These are phyloP conservation scores for Caenorhabditis auriculariae DNA, from an alignment of 2,888 invertebrate genomes.

Conservation along the genomic window DNA sequence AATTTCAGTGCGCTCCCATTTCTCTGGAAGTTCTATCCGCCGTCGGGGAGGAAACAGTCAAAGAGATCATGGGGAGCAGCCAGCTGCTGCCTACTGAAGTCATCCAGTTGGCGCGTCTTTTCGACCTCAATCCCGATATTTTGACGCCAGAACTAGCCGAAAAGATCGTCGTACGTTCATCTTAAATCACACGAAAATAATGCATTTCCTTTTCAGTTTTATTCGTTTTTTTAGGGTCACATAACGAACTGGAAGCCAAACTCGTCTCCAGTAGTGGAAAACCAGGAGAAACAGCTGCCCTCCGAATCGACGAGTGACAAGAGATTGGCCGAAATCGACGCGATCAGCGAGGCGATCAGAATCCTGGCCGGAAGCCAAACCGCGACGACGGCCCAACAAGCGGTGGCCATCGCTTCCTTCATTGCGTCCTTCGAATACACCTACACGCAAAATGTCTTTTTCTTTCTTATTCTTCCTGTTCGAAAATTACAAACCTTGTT, in stretches of 20 bases:
- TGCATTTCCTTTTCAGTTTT: too few species aligned
- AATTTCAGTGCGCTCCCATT: slow-evolving; percentile 3
- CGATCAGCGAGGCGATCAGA: slow-evolving; percentile 7
- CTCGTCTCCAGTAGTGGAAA: not conserved
- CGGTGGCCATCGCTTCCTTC: slow-evolving; percentile 13
- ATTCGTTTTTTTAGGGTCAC: too few species aligned
- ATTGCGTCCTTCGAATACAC: slow-evolving; percentile 17
- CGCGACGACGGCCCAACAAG: slow-evolving; percentile 2
- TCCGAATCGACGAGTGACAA: not conserved
- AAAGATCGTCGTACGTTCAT: slow-evolving; percentile 8
- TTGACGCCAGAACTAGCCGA: slow-evolving; percentile 21
- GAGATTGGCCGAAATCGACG: not conserved
- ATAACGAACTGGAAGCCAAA: not conserved
- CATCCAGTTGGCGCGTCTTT: slow-evolving; percentile 14
- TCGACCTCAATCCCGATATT: slow-evolving; percentile 23
- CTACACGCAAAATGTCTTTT: slow-evolving; percentile 20
- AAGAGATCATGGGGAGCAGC: not conserved
- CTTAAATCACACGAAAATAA: too few species aligned
- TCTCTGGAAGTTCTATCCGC: not conserved
- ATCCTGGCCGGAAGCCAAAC: slow-evolving; percentile 6
- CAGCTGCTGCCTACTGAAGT: slow-evolving; percentile 11
- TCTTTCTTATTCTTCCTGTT: too few species aligned
- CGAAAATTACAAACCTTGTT: too few species aligned
- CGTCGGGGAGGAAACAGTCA: not conserved
- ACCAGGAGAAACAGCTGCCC: not conserved